Evolutionary conservation across 2,888 invertebrate genomes (phyloP), one percentile per base, ranked within the genome.

Genomic region (Octonoba sinensis): DNA sequence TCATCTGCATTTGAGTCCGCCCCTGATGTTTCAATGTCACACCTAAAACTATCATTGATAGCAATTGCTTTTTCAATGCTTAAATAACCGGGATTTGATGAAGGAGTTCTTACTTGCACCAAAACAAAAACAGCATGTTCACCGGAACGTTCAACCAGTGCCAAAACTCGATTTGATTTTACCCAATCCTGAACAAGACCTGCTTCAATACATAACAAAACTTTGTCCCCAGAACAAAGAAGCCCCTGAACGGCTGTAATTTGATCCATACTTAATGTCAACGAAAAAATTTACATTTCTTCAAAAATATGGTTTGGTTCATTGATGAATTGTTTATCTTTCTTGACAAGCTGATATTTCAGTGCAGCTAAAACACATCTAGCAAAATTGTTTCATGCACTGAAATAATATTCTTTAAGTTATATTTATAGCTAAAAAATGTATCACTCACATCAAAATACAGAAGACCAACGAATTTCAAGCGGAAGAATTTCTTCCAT

Each of bases 41-140:
- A 93, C 88, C 93, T 92, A 88, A 96, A 95, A 86, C 92, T 92
- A 86, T 92, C 92, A 89, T 95, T 93, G 76, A 96, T 92, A 36
- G 95, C 94, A 86, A 95, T 91, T 70, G 94, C 93, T 88, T 92
- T 92, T 89, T 95, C 95, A 86, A 95, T 92, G 16, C 93, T 92
- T 85, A 96, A 90, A 89, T 95, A 95, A 70, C 79, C 84, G 36
- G 83, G 83, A 57, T 85, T 81, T 1, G 84, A 75, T 18, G 86
- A 83, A 27, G 86, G 72, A 36, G 83, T 62, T 73, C 75, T 72
- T 15, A 76, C 46, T 46, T 77, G 73, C 13, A 84, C 60, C 16
- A 74, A 71, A 22, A 84, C 67, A 24, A 84, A 75, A 59, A 85
- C 57, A n/a, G 83, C 92, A 87, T 90, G 90, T 16, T 91, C 90